A percentile compares a stretch with the other conserved stretches of the same genome.
These are phyloP conservation scores for Bombus difficillimus DNA, from an alignment of 1,140 invertebrate genomes.

Conservation along the genomic window DNA sequence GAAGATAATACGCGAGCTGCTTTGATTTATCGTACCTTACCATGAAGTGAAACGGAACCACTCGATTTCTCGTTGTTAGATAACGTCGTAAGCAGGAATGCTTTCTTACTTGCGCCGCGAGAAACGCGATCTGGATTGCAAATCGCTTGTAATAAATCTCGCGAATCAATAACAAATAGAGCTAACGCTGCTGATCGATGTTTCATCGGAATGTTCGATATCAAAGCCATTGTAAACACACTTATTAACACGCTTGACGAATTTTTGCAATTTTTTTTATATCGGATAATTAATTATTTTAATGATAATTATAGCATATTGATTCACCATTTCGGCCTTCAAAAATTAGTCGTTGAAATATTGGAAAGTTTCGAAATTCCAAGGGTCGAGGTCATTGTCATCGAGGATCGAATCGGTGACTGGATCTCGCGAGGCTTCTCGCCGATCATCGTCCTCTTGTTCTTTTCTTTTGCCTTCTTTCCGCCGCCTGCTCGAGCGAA, in stretches of 20 bases:
- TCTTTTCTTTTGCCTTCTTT: background rate
- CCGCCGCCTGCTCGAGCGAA: background rate
- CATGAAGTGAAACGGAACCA: slow-evolving; percentile 49
- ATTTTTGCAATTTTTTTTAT: too few relatives aligned
- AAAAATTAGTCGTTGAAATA: background rate
- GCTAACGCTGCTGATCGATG: background rate
- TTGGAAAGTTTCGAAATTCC: background rate
- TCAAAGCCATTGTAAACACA: background rate
- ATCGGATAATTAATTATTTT: too few relatives aligned
- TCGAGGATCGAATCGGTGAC: background rate
- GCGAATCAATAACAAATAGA: background rate
- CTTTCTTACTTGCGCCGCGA: slow-evolving; percentile 36
- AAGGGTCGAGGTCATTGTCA: background rate
- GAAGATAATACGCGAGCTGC: slow-evolving; percentile 8
- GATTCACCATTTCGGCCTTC: background rate
- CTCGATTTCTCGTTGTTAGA: slow-evolving; percentile 53
- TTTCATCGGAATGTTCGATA: background rate
- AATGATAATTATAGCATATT: too few relatives aligned
- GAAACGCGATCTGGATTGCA: slow-evolving; percentile 38
- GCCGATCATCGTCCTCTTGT: background rate
- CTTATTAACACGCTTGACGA: too few relatives aligned
- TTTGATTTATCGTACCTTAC: slow-evolving; percentile 36
- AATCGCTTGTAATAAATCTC: slow-evolving; percentile 15
- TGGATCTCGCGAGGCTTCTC: background rate
- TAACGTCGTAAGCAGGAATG: slow-evolving; percentile 43